Evolutionary conservation across 2,888 invertebrate species (phyloP), one percentile per base, ranked within the genome.

Genomic region (Beris morrisii): DNA sequence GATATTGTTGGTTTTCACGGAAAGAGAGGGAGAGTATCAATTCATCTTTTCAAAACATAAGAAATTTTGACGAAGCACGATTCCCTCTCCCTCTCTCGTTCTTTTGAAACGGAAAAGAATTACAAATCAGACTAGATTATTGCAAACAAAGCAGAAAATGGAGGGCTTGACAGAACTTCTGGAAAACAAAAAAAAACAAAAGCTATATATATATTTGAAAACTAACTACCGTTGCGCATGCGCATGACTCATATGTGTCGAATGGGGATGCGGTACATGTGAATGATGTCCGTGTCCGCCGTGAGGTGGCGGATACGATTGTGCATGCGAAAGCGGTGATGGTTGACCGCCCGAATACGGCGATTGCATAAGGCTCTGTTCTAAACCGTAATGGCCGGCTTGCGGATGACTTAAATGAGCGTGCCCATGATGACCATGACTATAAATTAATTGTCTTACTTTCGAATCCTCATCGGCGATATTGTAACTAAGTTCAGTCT

Each of bases 401-500:
- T 86, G 86, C 72, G 86, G 82, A 75, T 85, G 86, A 76, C 85
- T 84, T 75, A 85, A 84, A 83, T 86, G 87, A 82, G 87, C 87
- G 83, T 88, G 88, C 80, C 85, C 84, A 82, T 86, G 86, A 82
- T 87, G 85, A 75, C 89, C 87, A 74, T 86, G 85, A 75, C 86
- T 86, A 85, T 93, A 93, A 85, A 92, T 92, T 89, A 93, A 88
- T 89, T 93, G 93, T 85, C 94, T 93, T 92, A 94, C 94, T 93
- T 94, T 94, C 87, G 92, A 91, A 83, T 95, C 91, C 86, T 94
- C 94, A 84, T 94, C 93, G 83, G 90, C 91, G 82, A 93, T 91
- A 86, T 93, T 93, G 87, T 96, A 97, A 77, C 95, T 95, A 77
- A 97, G 89, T 86, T 97, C 97, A 72, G 97, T 96, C 84, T 97